Evolutionary conservation across 2,113 vertebrate species (phyloP).

Genomic region (Dicerorhinus sumatrensis): DNA sequence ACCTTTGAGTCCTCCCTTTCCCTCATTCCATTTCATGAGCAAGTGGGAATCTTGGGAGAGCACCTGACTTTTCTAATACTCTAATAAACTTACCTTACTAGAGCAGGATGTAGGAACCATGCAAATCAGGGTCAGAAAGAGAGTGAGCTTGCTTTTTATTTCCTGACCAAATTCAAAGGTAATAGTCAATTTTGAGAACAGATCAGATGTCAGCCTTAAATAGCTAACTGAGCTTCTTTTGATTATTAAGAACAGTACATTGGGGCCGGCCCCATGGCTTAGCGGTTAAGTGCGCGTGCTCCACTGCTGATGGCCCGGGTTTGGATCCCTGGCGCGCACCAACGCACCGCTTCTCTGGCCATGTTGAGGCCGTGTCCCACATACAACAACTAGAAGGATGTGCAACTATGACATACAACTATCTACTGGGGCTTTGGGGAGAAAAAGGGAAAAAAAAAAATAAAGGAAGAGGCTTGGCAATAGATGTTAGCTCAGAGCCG

Average conservation of each 20-base stretch:
- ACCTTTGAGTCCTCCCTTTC: background rate
- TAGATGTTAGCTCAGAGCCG: too few species aligned
- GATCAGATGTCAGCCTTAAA: background rate
- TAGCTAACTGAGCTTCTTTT: background rate
- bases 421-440: too few species aligned
- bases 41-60: background rate
- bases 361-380: too few species aligned
- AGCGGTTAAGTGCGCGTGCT: too few species aligned
- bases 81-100: background rate
- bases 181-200: background rate
- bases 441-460: too few species aligned
- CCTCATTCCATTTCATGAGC: slow-evolving; percentile 33
- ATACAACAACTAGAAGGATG: too few species aligned
- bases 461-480: too few species aligned
- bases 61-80: background rate
- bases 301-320: too few species aligned
- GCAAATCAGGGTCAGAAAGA: background rate
- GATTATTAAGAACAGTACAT: slow-evolving; percentile 23
- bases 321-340: too few species aligned
- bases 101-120: background rate
- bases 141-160: background rate
- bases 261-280: background rate
- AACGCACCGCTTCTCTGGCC: too few species aligned
- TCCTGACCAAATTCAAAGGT: background rate
- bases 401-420: too few species aligned